Evolutionary conservation across 2,113 vertebrate species (phyloP).

Genomic region (Sterrhoptilus dennistouni): DNA sequence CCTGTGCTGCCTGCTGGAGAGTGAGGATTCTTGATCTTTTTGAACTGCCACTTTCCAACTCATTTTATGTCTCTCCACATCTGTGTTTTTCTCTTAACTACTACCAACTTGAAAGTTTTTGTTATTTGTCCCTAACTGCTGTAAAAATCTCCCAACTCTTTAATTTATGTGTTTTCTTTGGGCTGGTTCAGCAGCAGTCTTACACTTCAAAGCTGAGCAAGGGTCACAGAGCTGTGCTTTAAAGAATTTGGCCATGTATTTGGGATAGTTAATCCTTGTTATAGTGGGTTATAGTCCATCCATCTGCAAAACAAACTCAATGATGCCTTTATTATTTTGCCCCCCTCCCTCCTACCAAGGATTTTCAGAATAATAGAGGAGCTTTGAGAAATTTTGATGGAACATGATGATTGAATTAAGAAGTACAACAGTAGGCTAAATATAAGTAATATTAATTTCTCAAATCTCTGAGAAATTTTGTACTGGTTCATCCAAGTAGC

Average conservation of each 20-base stretch:
- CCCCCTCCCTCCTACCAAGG: accelerated
- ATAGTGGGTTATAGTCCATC: not conserved
- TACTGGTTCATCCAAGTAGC: conserved; percentile 39
- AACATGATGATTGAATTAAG: not conserved
- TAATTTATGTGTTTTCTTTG: not conserved
- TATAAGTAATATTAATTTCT: conserved; percentile 18
- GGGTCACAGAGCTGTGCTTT: not conserved
- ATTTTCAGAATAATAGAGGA: not conserved
- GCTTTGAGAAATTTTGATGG: not conserved
- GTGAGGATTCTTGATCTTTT: not conserved
- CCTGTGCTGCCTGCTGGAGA: not conserved
- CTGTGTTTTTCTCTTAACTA: not conserved
- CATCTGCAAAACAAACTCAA: not conserved
- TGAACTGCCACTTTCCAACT: not conserved
- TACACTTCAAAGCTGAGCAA: not conserved
- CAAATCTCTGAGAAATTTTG: conserved; percentile 30
- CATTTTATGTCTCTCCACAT: not conserved
- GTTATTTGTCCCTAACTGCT: not conserved
- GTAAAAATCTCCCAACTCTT: not conserved
- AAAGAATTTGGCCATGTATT: not conserved
- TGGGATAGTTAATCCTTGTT: not conserved
- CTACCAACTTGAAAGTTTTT: not conserved
- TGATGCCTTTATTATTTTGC: not conserved
- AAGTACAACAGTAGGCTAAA: not conserved
- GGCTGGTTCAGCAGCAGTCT: not conserved